Percentiles rank a stretch among this genome's conserved stretches.
Conservation (phyloP, 2,888 invertebrate genomes). For the Choristoneura rosaceana region DNA sequence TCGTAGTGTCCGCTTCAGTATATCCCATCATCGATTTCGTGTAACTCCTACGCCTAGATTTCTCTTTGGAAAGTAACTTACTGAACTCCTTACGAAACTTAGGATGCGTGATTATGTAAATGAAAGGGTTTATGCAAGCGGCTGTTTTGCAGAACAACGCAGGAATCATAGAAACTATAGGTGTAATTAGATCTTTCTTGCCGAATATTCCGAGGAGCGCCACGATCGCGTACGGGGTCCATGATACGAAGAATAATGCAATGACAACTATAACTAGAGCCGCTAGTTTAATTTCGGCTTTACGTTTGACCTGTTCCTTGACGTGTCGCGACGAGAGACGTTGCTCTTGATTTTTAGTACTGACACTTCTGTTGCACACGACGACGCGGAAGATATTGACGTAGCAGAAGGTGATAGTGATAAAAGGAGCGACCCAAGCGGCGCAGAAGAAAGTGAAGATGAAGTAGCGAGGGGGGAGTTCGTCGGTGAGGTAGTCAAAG, state of each 20-base stretch:
- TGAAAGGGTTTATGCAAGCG: constrained; percentile 92
- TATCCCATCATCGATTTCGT: constrained; percentile 70
- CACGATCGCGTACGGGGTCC: constrained; percentile 93
- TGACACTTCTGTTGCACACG: constrained; percentile 77
- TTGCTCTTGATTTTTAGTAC: constrained; percentile 76
- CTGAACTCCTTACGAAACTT: constrained; percentile 88
- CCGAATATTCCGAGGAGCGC: constrained; percentile 90
- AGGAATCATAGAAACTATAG: constrained; percentile 90
- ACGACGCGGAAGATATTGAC: constrained; percentile 89
- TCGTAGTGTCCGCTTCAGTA: constrained; percentile 61
- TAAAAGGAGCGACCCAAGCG: constrained; percentile 91
- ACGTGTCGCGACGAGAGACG: constrained; percentile 83
- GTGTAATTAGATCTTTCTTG: constrained; percentile 87
- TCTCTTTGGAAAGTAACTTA: constrained; percentile 72
- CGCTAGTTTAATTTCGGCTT: constrained; percentile 90
- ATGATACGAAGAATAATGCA: constrained; percentile 90
- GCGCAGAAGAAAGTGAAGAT: constrained; percentile 91
- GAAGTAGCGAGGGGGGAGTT: constrained; percentile 86
- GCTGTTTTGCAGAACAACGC: constrained; percentile 93
- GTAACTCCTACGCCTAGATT: constrained; percentile 71
- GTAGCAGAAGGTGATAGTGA: constrained; percentile 90
- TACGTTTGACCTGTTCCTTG: constrained; percentile 87
- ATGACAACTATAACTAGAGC: constrained; percentile 89
- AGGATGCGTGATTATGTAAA: constrained; percentile 93
- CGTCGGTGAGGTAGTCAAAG: constrained; percentile 92